Percentiles rank a stretch among this genome's conserved stretches.
These are phyloP conservation scores for Antheraea mylitta DNA, from an alignment of 1,140 invertebrate genomes.

Conservation along the genomic window DNA sequence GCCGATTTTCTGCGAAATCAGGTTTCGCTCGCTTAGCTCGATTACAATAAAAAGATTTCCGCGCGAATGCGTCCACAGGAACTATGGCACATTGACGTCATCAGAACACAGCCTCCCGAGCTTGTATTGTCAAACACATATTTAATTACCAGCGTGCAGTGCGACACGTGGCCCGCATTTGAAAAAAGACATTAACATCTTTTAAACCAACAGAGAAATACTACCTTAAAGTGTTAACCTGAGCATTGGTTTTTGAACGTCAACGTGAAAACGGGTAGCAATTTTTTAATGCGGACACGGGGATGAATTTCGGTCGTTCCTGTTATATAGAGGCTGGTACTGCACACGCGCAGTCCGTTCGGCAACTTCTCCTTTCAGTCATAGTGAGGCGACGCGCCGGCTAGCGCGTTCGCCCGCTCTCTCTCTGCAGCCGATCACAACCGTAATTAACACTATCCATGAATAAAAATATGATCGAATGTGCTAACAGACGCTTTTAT, in stretches of 20 bases:
- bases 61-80: conserved; percentile 27
- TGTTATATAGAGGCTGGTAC: conserved; percentile 32
- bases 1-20: conserved; percentile 13
- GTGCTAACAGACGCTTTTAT: conserved; percentile 21
- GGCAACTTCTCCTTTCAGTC: conserved; percentile 57
- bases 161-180: conserved; percentile 55
- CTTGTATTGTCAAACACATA: conserved; percentile 74
- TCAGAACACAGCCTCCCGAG: conserved; percentile 65
- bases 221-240: background rate
- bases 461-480: conserved; percentile 60
- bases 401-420: conserved; percentile 69
- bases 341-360: conserved; percentile 62
- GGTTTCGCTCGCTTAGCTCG: conserved; percentile 14
- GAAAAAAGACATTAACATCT: conserved; percentile 26
- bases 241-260: background rate
- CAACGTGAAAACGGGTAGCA: conserved; percentile 30
- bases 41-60: conserved; percentile 31
- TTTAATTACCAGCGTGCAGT: conserved; percentile 77
- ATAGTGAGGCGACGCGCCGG: conserved; percentile 72
- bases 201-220: background rate
- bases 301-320: conserved; percentile 71
- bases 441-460: conserved; percentile 42
- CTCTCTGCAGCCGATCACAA: conserved; percentile 26
- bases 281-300: conserved; percentile 26
- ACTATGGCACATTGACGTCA: conserved; percentile 67